Evolutionary conservation across 1,140 invertebrate genomes (phyloP).

Genomic region (Bursaphelenchus mucronatus): DNA sequence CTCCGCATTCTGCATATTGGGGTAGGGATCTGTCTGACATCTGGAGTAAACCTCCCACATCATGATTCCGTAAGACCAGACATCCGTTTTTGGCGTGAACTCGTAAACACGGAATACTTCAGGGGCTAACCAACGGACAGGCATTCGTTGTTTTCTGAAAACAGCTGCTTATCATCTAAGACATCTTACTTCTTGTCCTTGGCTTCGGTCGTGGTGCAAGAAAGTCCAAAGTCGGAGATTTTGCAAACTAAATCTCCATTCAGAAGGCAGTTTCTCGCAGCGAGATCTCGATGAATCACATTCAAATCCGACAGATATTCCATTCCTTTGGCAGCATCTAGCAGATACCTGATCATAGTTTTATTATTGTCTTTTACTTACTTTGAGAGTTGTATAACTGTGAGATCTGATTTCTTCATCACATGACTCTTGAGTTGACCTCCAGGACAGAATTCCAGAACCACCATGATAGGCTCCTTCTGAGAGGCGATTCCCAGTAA

Average conservation of each 20-base stretch:
- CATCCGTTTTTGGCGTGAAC: constrained; percentile 83
- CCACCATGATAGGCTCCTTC: constrained; percentile 14
- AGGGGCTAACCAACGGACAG: constrained; percentile 85
- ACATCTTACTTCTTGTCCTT: too few relatives aligned
- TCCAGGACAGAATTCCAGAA: constrained; percentile 17
- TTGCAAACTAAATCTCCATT: too few relatives aligned
- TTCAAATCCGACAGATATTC: too few relatives aligned
- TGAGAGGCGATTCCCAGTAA: constrained; percentile 21
- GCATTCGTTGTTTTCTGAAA: constrained; percentile 76
- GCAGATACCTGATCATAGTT: not conserved
- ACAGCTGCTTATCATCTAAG: too few relatives aligned
- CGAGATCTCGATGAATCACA: not conserved
- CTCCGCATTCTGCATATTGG: too few relatives aligned
- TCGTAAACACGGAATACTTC: constrained; percentile 91
- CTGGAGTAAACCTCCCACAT: constrained; percentile 78
- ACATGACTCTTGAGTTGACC: constrained; percentile 10
- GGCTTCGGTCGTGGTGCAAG: too few relatives aligned
- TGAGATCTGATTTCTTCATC: not conserved
- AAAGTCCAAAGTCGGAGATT: too few relatives aligned
- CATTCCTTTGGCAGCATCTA: too few relatives aligned
- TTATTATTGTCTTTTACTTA: not conserved
- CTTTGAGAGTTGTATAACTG: constrained; percentile 2
- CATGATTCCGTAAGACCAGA: constrained; percentile 72
- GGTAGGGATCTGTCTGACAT: too few relatives aligned
- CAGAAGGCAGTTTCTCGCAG: not conserved